Base-by-base conservation (phyloP, 1,140 invertebrate genomes). In the Heterodera schachtii region DNA sequence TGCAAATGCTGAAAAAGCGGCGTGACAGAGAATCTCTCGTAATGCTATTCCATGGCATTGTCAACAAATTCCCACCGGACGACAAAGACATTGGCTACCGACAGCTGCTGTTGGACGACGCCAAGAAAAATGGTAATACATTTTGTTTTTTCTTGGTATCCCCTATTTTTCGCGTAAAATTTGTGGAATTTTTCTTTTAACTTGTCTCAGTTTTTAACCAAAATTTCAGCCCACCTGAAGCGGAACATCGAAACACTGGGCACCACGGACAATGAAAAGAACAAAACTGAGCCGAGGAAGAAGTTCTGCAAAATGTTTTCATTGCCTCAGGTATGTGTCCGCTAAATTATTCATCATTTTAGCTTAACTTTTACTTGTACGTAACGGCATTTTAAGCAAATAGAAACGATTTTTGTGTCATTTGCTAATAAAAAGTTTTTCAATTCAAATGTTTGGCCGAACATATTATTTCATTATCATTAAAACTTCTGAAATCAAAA, bases 41-140 rank as follows among this genome's bases (percentile, higher is more conserved):
- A n/a, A 49, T 60, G 31, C 81, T 82, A 21, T 69, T 82, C 21
- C 81, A 82, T 44, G 81, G 81, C 19, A 47, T 82, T 9, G 81
- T 57, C 13, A 82, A 84, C 74, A 57, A 71, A n/a, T 73, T 82
- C 21, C 13, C 44, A 3, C 7, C 84, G 13, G 7, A 67, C 69
- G 21, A 74, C 3, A 80, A 57, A 64, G 81, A 73, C 44, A 64
- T 84, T 31, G 81, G 81, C 16, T 82, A 82, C 52, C 6, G 81
- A 3, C n/a, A n/a, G n/a, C 81, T 82, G 31, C 67, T 82, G 7
- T 64, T 70, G 3, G 81, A 82, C 19, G 75, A 82, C 46, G 75
- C 9, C 9, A 67, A 77, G 57, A 44, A 57, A 64, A 21, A 52
- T 44, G 46, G 47, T 49, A 49, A 49, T n/a, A n/a, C n/a, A n/a